Evolutionary conservation across 2,113 vertebrate species (phyloP).

Genomic region (Eudyptes chrysolophus): DNA sequence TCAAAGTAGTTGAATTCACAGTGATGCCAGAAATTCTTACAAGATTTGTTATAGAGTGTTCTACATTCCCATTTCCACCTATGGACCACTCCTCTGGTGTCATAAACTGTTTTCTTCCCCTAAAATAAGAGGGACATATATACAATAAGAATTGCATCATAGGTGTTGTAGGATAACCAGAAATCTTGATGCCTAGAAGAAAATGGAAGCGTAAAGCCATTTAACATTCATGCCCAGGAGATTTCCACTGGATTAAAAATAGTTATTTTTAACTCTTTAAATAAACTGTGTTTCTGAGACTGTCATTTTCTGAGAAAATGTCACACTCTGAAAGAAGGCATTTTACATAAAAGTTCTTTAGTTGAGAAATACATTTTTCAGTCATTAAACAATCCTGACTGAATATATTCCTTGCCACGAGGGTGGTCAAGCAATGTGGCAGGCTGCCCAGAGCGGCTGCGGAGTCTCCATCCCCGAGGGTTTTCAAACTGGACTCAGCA

Average conservation of each 20-base stretch:
- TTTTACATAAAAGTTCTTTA: background rate
- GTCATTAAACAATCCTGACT: conserved; percentile 2
- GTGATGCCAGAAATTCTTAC: background rate
- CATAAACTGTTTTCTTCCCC: background rate
- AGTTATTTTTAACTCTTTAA: background rate
- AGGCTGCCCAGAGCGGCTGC: background rate
- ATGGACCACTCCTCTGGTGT: background rate
- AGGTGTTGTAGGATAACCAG: background rate
- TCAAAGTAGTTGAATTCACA: background rate
- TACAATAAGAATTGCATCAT: background rate
- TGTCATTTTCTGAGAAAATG: background rate
- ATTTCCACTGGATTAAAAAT: background rate
- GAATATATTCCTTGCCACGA: background rate
- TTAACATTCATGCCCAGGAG: background rate
- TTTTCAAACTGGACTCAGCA: background rate
- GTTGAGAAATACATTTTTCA: background rate
- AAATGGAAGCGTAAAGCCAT: background rate
- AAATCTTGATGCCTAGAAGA: background rate
- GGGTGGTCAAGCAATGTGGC: conserved; percentile 1
- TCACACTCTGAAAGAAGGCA: background rate
- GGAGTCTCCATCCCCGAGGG: background rate
- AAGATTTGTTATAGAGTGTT: background rate
- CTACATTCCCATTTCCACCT: background rate
- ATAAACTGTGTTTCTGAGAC: background rate
- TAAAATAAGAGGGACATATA: background rate